Conservation (phyloP, 2,113 vertebrate genomes). For the Harpagus bidentatus region DNA sequence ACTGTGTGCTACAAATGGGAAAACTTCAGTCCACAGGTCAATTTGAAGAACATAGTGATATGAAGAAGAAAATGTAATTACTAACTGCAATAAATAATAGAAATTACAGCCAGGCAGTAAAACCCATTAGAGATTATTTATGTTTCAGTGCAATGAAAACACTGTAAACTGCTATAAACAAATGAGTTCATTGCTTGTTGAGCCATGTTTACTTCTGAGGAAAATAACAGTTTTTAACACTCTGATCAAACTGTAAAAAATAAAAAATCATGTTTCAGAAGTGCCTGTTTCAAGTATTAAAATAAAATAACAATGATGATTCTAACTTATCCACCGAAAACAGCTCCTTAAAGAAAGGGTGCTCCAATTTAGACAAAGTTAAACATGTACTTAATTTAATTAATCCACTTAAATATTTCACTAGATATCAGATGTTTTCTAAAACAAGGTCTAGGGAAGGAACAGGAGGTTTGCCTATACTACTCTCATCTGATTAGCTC, state of each 20-base stretch:
- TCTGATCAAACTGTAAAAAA: neutral
- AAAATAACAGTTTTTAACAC: neutral
- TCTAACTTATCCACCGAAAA: neutral
- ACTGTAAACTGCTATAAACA: neutral
- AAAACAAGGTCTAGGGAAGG: neutral
- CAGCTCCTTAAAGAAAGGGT: neutral
- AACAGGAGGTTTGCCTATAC: neutral
- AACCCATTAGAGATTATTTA: neutral
- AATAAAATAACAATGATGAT: neutral
- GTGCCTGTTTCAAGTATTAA: neutral
- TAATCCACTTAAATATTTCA: neutral
- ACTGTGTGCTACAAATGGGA: neutral
- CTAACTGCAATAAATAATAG: neutral
- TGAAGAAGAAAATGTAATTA: neutral
- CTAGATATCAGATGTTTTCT: neutral
- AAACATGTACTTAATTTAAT: neutral
- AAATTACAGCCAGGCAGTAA: neutral
- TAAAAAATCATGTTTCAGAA: neutral
- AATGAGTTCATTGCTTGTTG: neutral
- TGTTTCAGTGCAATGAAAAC: neutral
- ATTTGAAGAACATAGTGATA: neutral
- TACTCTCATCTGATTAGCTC: neutral
- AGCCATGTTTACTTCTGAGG: neutral
- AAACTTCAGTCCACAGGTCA: neutral
- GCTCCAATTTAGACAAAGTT: neutral